Base-by-base conservation (phyloP, 2,113 vertebrate genomes). In the Strigops habroptila region DNA sequence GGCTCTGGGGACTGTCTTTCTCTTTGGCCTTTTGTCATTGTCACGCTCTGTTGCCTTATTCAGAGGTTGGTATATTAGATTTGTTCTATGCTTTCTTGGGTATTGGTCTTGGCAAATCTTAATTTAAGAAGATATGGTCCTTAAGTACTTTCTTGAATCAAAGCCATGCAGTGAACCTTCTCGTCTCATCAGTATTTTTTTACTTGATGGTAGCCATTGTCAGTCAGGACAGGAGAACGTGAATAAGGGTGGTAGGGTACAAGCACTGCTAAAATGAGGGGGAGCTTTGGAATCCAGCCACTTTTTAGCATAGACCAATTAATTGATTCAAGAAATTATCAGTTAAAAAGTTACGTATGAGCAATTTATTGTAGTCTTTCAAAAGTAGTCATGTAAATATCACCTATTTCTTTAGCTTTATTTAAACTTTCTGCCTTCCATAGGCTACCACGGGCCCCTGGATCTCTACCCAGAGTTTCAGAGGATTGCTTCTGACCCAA, bases 391-490 rank as follows among this genome's bases (percentile, higher is more conserved):
- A 10, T 30, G 53, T 30, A 49, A 86, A 74, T 6, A 19, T 33
- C 28, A 31, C 28, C 28, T 43, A 10, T 55, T 24, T 21, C 31
- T 90, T 78, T 3, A 53, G 4, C 14, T 33, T 53, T 11, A 4
- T 14, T 65, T 3, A 5, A 43, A 10, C 8, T 43, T 33, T 8
- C 14, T 92, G 85, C 74, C 22, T 71, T 21, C 23, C 14, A 1
- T 62, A 99, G 99, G 99, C 55, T 99, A 99, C 96, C 99, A 99
- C 0, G 99, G 98, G 11, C 99, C 99, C 41, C 98, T 99, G 90
- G 99, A 99, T 97, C 97, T 99, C 75, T 99, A 99, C 96, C 99
- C 99, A 5, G 99, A 99, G 78, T 99, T 99, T 91, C 98, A 99
- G 93, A 98, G 99, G 92, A 99, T 99, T 60, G 98, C 99, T 90